A percentile compares a stretch with the other conserved stretches of the same genome.
These are phyloP conservation scores for Caradrina clavipalpis DNA, from an alignment of 2,888 invertebrate species.

Conservation along the genomic window DNA sequence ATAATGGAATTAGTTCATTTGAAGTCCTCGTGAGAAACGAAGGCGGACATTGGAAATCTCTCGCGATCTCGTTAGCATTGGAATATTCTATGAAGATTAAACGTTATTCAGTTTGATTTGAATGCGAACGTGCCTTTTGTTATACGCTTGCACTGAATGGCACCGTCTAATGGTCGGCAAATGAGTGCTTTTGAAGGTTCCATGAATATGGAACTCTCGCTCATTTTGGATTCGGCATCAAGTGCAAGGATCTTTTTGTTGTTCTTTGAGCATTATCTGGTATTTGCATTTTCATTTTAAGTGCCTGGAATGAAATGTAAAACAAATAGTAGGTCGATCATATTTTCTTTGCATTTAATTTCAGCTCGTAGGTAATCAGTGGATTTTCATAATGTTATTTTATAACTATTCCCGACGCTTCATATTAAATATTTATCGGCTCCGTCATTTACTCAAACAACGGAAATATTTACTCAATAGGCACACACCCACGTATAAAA, in stretches of 20 bases:
- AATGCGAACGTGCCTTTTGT: slow-evolving; percentile 64
- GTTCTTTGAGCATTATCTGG: slow-evolving; percentile 17
- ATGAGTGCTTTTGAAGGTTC: slow-evolving; percentile 55
- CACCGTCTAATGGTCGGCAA: slow-evolving; percentile 63
- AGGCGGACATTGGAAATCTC: slow-evolving; percentile 64
- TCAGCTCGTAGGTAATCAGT: too few species aligned
- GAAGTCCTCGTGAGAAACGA: slow-evolving; percentile 49
- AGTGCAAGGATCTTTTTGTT: slow-evolving; percentile 38
- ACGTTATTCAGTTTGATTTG: slow-evolving; percentile 65
- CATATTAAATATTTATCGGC: neutral
- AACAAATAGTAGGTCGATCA: too few species aligned
- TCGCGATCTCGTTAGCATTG: slow-evolving; percentile 65
- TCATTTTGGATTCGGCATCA: slow-evolving; percentile 46
- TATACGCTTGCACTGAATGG: slow-evolving; percentile 62
- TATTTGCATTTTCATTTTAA: slow-evolving; percentile 7
- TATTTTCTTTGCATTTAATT: too few species aligned
- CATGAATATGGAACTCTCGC: slow-evolving; percentile 57
- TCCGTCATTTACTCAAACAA: neutral
- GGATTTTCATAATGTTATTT: too few species aligned
- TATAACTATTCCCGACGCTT: too few species aligned
- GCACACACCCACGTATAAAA: neutral
- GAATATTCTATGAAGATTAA: slow-evolving; percentile 72
- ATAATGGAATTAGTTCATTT: slow-evolving; percentile 72
- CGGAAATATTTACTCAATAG: neutral
- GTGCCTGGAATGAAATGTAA: neutral